These are phyloP conservation scores for Spheniscus mendiculus DNA, from an alignment of 2,113 vertebrate species.

Conservation along the genomic window DNA sequence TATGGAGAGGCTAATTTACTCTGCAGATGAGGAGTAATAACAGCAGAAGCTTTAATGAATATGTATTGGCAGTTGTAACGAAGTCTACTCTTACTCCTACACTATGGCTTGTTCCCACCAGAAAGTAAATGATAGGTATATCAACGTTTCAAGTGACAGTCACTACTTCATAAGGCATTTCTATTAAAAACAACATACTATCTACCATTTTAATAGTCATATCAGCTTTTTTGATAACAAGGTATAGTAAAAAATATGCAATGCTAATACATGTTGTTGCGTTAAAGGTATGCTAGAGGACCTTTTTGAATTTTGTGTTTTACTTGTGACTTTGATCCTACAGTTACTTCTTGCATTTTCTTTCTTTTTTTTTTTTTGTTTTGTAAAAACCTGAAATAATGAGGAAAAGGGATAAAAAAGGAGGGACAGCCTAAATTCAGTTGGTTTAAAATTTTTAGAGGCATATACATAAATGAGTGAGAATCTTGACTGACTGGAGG, in stretches of 20 bases:
- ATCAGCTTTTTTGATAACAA: background rate
- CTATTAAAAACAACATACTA: background rate
- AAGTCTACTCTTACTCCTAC: background rate
- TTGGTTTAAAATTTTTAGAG: background rate
- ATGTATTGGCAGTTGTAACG: background rate
- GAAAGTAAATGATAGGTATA: background rate
- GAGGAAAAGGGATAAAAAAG: background rate
- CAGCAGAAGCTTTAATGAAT: background rate
- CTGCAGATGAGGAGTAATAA: background rate
- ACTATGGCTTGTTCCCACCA: background rate
- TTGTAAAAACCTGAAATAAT: background rate
- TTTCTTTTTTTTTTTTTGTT: background rate
- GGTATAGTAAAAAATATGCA: background rate
- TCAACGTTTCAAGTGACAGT: background rate
- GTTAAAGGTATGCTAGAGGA: background rate
- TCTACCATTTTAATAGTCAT: background rate
- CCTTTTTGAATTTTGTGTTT: background rate
- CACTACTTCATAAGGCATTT: background rate
- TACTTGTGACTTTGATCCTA: background rate
- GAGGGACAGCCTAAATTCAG: background rate
- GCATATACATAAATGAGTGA: background rate
- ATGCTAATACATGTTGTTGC: background rate
- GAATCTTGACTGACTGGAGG: background rate
- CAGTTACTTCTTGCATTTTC: background rate
- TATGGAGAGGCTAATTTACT: background rate